A percentile compares a stretch with the other conserved stretches of the same genome.
Evolutionary conservation across 2,797 vertebrate species (phyloP).

Genomic region (Emys orbicularis): DNA sequence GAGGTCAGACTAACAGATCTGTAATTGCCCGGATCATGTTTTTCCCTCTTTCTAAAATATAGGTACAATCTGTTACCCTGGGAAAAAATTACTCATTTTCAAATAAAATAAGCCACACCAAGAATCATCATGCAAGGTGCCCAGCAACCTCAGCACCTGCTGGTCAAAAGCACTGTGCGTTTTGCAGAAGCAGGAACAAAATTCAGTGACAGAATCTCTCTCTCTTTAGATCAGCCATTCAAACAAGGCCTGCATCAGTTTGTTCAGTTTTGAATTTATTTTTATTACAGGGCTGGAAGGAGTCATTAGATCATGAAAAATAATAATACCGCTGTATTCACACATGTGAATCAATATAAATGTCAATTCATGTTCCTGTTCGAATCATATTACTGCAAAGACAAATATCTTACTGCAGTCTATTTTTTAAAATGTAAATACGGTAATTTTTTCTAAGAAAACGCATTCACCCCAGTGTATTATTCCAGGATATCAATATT

Average conservation of each 20-base stretch:
- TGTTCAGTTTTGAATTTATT: conserved; percentile 10
- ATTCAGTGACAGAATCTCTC: not conserved
- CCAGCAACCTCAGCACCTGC: not conserved
- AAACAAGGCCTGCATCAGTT: not conserved
- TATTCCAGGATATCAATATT: not conserved
- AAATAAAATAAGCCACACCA: not conserved
- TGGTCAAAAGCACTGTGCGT: not conserved
- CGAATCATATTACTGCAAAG: not conserved
- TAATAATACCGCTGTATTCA: not conserved
- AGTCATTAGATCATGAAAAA: not conserved
- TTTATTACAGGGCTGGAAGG: not conserved
- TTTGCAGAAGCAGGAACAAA: not conserved
- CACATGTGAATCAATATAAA: not conserved
- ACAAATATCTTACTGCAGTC: fast-evolving
- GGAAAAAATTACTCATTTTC: not conserved
- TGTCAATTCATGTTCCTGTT: not conserved
- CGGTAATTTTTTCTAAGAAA: not conserved
- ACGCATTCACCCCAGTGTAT: not conserved
- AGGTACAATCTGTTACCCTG: not conserved
- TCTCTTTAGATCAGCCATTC: not conserved
- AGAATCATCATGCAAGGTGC: not conserved
- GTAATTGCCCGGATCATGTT: not conserved
- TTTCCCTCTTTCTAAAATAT: not conserved
- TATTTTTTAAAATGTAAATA: fast-evolving
- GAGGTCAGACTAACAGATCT: not conserved